Base-by-base conservation (phyloP, 2,888 invertebrate species). In the Boloria selene region DNA sequence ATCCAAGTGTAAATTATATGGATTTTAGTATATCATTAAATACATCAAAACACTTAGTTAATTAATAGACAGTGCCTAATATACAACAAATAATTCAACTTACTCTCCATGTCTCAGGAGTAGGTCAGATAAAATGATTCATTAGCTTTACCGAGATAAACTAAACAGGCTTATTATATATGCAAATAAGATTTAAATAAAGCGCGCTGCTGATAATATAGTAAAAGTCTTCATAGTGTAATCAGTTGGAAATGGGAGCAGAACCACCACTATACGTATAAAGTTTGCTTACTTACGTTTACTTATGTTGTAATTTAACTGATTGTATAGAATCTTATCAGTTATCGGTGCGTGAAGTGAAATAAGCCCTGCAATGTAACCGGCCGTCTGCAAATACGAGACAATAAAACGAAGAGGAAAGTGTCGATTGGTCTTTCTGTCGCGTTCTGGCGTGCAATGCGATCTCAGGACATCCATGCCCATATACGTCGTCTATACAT, bases 331-430 rank as follows among this genome's bases (percentile, higher is more conserved):
- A n/a, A 45, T 13, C 22, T 45, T 7, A 17, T 54, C n/a, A 13
- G 47, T 62, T 42, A 42, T 61, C 13, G 22, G 3, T 5, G 42
- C 38, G 17, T 13, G 13, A 54, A 18, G 47, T 54, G 31, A 42
- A 61, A 51, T 54, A 54, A 47, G 16, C 51, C 31, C 31, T 4
- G 58, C 51, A 58, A 58, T 52, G 64, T 64, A 45, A 58, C 51
- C 14, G 38, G 13, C 16, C 56, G 66, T 59, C 53, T 49, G 38
- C 58, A 67, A 63, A 67, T 59, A 59, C 45, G 53, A n/a, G 42
- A 54, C 53, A 67, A 67, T 63, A 63, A 67, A 47, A 67, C 53
- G 52, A 66, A 61, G 53, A 53, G 45, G 53, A 58, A 53, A 67
- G 49, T 50, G 63, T 26, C 56, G 51, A 64, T 64, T 64, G 56